phyloP scores from a whole-genome alignment of 2,888 invertebrate genomes.

The Drosophila barbarae region DNA sequence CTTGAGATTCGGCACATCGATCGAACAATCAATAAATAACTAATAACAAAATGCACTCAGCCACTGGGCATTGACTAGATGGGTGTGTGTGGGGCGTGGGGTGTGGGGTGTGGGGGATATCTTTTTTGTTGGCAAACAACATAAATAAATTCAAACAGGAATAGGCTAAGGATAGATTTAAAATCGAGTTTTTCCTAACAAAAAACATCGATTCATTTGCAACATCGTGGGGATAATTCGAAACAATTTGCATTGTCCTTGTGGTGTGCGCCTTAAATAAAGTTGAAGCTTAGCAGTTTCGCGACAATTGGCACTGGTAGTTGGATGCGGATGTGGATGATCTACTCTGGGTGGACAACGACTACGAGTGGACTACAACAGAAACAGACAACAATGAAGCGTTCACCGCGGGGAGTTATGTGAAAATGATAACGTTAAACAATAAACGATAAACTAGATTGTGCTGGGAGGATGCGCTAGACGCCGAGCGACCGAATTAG shows the following conservation, averaged over 20 bases:
- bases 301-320: constrained; percentile 49
- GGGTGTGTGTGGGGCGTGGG: constrained; percentile 15
- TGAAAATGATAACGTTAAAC: constrained; percentile 24
- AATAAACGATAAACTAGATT: constrained; percentile 22
- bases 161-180: constrained; percentile 6
- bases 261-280: constrained; percentile 9
- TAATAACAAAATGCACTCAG: constrained; percentile 68
- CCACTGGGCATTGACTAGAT: constrained; percentile 63
- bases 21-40: constrained; percentile 64
- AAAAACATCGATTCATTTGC: background rate
- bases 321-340: constrained; percentile 30
- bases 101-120: constrained; percentile 10
- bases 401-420: constrained; percentile 33
- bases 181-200: background rate
- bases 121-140: constrained; percentile 32
- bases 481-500: constrained; percentile 9
- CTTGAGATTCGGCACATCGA: constrained; percentile 64
- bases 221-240: constrained; percentile 5
- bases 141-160: constrained; percentile 31
- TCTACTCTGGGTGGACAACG: constrained; percentile 37
- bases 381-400: constrained; percentile 68
- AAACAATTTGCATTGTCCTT: constrained; percentile 10
- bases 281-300: constrained; percentile 20
- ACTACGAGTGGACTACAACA: constrained; percentile 42
- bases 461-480: constrained; percentile 47